Conservation (phyloP, 2,797 vertebrate genomes). For the Takifugu rubripes region DNA sequence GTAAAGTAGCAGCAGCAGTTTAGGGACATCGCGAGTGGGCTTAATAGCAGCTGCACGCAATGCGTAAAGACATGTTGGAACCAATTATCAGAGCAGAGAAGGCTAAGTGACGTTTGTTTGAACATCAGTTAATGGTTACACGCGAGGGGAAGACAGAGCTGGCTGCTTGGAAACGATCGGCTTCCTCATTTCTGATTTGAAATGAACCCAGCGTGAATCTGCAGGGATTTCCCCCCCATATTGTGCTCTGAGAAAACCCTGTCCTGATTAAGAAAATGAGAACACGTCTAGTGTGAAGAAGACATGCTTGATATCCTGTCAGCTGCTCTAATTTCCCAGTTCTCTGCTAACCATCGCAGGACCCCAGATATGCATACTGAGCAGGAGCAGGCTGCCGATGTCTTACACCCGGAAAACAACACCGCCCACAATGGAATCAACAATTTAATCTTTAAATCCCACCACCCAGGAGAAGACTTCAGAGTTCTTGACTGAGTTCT, state of each 20-base stretch:
- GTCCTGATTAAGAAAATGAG: slow-evolving; percentile 28
- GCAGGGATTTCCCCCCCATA: slow-evolving; percentile 14
- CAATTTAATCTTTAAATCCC: slow-evolving; percentile 40
- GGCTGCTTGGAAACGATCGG: slow-evolving; percentile 23
- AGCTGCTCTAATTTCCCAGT: slow-evolving; percentile 40
- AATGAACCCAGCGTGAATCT: slow-evolving; percentile 18
- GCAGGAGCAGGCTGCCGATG: slow-evolving; percentile 10
- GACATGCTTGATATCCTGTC: slow-evolving; percentile 44
- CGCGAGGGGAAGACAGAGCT: slow-evolving; percentile 11
- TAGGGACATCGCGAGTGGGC: slow-evolving; percentile 41
- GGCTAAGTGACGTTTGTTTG: slow-evolving; percentile 22
- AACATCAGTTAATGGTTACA: slow-evolving; percentile 42
- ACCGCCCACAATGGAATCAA: background rate
- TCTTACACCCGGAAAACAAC: slow-evolving; percentile 8
- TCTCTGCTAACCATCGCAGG: slow-evolving; percentile 25
- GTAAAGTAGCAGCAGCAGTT: slow-evolving; percentile 73
- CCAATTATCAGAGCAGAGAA: slow-evolving; percentile 1
- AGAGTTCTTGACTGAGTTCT: slow-evolving; percentile 21
- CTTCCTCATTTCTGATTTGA: slow-evolving; percentile 14
- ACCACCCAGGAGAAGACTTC: slow-evolving; percentile 30
- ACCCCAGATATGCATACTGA: slow-evolving; percentile 27
- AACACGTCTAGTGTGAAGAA: slow-evolving; percentile 31
- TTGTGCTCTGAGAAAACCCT: slow-evolving; percentile 16
- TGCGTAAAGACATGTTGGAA: slow-evolving; percentile 8
- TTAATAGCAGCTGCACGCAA: slow-evolving; percentile 24